Percentiles rank a stretch among this genome's conserved stretches.
These are phyloP conservation scores for Cyanoderma ruficeps DNA, from an alignment of 2,113 vertebrate species.

Conservation along the genomic window DNA sequence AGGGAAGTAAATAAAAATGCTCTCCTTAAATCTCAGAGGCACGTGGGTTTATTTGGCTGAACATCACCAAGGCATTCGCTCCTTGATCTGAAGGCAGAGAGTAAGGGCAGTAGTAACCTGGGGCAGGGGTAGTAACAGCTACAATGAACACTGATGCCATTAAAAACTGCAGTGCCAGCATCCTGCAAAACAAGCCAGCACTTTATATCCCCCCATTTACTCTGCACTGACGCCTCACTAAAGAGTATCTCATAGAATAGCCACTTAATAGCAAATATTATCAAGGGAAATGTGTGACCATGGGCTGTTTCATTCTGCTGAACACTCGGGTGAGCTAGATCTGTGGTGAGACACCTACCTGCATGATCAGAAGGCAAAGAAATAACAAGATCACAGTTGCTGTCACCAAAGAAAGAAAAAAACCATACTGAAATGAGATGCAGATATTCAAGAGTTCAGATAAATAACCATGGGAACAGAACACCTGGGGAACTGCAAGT, in stretches of 20 bases:
- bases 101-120: not conserved
- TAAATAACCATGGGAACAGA: not conserved
- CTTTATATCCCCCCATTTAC: not conserved
- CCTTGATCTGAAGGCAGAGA: not conserved
- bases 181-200: not conserved
- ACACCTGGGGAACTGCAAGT: not conserved
- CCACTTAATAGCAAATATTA: not conserved
- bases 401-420: not conserved
- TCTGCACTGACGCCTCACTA: not conserved
- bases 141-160: not conserved
- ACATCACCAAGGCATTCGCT: rapidly evolving
- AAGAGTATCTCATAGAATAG: not conserved
- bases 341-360: not conserved
- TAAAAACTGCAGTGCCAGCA: not conserved
- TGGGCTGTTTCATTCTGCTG: not conserved
- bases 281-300: not conserved
- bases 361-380: not conserved
- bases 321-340: not conserved
- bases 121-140: not conserved
- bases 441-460: not conserved
- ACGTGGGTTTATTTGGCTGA: not conserved
- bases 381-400: not conserved
- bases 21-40: not conserved
- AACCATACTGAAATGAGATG: not conserved
- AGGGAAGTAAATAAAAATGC: not conserved